Evolutionary conservation across 2,888 invertebrate species (phyloP).

Genomic region (Oeneis ivallda): DNA sequence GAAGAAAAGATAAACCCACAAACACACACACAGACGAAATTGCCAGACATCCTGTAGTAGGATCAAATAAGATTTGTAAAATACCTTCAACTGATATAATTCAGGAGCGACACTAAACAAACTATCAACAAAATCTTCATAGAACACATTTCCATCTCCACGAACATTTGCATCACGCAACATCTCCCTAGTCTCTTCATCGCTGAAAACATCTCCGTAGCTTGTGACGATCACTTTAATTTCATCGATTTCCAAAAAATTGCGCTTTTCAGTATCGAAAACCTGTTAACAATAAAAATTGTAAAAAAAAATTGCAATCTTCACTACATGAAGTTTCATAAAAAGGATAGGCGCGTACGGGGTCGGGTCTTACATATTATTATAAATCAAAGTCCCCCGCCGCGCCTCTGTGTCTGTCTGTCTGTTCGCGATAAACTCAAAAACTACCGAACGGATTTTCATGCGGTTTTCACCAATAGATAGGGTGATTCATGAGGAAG

Average conservation of each 20-base stretch:
- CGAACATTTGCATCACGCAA: conserved; percentile 65
- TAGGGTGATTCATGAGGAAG: too few species aligned
- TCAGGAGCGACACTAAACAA: conserved; percentile 66
- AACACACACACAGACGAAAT: too few species aligned
- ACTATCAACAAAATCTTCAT: conserved; percentile 64
- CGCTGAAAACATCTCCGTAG: conserved; percentile 55
- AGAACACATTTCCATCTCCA: conserved; percentile 66
- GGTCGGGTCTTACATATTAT: too few species aligned
- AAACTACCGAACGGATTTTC: too few species aligned
- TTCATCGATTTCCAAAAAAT: conserved; percentile 62
- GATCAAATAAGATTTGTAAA: background rate
- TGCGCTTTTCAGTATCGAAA: conserved; percentile 68
- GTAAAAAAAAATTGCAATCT: background rate
- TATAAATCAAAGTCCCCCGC: too few species aligned
- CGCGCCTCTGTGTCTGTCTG: too few species aligned
- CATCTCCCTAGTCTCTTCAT: conserved; percentile 59
- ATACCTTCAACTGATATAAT: conserved; percentile 59
- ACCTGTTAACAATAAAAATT: conserved; percentile 47
- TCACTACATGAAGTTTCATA: too few species aligned
- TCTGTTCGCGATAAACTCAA: too few species aligned
- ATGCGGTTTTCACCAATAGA: too few species aligned
- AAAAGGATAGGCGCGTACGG: too few species aligned
- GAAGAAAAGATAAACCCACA: background rate
- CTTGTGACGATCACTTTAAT: conserved; percentile 53
- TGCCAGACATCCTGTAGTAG: too few species aligned